These are phyloP conservation scores for Penaeus vannamei DNA, from an alignment of 1,140 invertebrate genomes.

Conservation along the genomic window DNA sequence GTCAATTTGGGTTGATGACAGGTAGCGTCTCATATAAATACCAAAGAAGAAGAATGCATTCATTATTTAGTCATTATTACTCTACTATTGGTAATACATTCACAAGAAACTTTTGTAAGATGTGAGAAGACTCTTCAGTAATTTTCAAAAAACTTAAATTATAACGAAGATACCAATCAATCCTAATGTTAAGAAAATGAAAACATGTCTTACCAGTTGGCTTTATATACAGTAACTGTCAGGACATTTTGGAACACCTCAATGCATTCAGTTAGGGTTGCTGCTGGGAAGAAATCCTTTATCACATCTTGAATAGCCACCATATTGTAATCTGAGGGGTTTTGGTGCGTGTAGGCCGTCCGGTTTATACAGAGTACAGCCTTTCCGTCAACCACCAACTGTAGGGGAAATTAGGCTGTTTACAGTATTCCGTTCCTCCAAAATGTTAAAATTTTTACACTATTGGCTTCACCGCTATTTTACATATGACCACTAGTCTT, in stretches of 20 bases:
- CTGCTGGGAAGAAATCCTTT: slow-evolving; percentile 67
- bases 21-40: no score
- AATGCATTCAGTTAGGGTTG: slow-evolving; percentile 64
- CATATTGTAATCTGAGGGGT: slow-evolving; percentile 64
- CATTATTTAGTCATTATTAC: neutral
- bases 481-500: no score
- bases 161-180: neutral
- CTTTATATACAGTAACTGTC: slow-evolving; percentile 67
- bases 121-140: neutral
- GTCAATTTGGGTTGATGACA: no score
- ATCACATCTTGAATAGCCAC: slow-evolving; percentile 67
- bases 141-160: neutral
- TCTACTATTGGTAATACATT: neutral
- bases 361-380: slow-evolving; percentile 66
- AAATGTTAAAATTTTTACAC: neutral
- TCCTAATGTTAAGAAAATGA: neutral
- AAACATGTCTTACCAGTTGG: slow-evolving; percentile 63
- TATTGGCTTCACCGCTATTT: neutral
- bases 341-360: slow-evolving; percentile 60
- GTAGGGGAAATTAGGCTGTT: slow-evolving; percentile 10
- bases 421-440: neutral
- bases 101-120: neutral
- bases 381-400: slow-evolving; percentile 67
- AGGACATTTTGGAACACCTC: slow-evolving; percentile 68
- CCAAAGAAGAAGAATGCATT: neutral